A percentile compares a stretch with the other conserved stretches of the same genome.
These are phyloP conservation scores for Diplazon laetatorius DNA, from an alignment of 2,888 invertebrate genomes.

Conservation along the genomic window DNA sequence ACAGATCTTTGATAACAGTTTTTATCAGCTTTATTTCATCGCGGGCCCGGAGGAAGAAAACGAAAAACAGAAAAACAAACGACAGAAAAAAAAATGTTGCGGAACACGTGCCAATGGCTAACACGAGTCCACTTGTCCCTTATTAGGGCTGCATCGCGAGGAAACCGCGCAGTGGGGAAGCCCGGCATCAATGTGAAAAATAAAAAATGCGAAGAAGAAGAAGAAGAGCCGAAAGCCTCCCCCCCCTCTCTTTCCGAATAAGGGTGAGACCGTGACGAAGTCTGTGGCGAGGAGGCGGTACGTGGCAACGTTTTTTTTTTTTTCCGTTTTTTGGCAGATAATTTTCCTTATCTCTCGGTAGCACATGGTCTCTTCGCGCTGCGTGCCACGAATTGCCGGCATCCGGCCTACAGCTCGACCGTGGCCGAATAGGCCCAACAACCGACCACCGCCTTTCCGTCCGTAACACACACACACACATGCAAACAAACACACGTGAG, in stretches of 20 bases:
- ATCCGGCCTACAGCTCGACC: constrained; percentile 71
- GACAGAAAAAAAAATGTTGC: constrained; percentile 15
- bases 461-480: constrained; percentile 16
- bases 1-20: too few relatives aligned
- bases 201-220: constrained; percentile 9
- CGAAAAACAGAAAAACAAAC: constrained; percentile 12
- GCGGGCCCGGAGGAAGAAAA: too few relatives aligned
- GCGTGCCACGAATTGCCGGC: constrained; percentile 76
- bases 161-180: background rate
- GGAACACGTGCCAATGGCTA: constrained; percentile 49
- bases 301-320: constrained; percentile 59
- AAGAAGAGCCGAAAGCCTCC: constrained; percentile 1
- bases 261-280: constrained; percentile 64
- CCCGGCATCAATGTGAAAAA: constrained; percentile 1
- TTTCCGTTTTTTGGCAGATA: constrained; percentile 71
- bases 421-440: constrained; percentile 31
- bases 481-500: constrained; percentile 36
- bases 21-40: background rate
- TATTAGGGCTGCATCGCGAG: constrained; percentile 26
- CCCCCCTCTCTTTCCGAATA: too few relatives aligned
- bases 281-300: constrained; percentile 57
- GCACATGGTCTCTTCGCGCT: constrained; percentile 78
- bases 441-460: constrained; percentile 33
- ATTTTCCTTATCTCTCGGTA: constrained; percentile 78
- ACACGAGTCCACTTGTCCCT: constrained; percentile 52